Evolutionary conservation across 1,140 invertebrate species (phyloP).

Genomic region (Arctopsyche grandis): DNA sequence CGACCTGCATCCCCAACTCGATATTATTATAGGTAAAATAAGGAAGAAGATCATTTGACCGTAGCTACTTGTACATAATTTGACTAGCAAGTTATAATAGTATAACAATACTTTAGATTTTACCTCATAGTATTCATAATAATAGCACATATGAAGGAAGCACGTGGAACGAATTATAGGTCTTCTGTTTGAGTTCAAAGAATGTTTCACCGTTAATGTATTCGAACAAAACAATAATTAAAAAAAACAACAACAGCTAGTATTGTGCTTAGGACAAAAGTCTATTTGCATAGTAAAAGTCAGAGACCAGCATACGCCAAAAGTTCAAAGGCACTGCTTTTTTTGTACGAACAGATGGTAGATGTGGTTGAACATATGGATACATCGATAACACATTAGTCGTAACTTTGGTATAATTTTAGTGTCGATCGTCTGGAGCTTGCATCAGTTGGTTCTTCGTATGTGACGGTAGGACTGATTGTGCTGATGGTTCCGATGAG

Average conservation of each 20-base stretch:
- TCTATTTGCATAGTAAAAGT: neutral
- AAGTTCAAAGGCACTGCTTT: conserved; percentile 21
- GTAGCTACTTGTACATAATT: too few relatives aligned
- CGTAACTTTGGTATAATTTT: conserved; percentile 52
- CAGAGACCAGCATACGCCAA: conserved; percentile 1
- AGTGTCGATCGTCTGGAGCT: conserved; percentile 81
- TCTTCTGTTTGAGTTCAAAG: too few relatives aligned
- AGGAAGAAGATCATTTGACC: too few relatives aligned
- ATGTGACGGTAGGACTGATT: conserved; percentile 91
- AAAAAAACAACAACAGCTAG: neutral
- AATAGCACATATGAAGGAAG: too few relatives aligned
- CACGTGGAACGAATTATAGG: too few relatives aligned
- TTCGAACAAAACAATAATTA: neutral
- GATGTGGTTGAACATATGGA: neutral
- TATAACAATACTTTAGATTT: too few relatives aligned
- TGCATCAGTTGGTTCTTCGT: conserved; percentile 94
- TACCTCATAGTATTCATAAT: too few relatives aligned
- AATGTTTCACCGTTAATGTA: neutral
- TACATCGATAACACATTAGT: neutral
- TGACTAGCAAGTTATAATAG: too few relatives aligned
- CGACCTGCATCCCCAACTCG: too few relatives aligned
- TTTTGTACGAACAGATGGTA: neutral
- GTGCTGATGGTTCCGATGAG: conserved; percentile 86
- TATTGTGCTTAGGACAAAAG: neutral
- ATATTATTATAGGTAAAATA: too few relatives aligned